Evolutionary conservation across 2,888 invertebrate genomes (phyloP).

Genomic region (Ceratothoa steindachneri): DNA sequence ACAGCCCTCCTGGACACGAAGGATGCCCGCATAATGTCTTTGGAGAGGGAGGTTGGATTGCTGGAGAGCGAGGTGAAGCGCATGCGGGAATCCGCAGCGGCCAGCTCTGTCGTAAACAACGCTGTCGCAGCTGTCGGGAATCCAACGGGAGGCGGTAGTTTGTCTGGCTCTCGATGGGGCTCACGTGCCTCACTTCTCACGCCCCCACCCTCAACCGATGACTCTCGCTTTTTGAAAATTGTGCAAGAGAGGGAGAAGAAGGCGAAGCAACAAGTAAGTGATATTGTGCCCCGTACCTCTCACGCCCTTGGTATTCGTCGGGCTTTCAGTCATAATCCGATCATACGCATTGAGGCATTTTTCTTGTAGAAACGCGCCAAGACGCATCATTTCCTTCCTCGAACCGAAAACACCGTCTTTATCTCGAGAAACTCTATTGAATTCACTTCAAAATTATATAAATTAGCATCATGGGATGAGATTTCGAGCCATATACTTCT

Average conservation of each 20-base stretch:
- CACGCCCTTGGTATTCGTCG: slow-evolving; percentile 13
- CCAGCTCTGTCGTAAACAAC: slow-evolving; percentile 10
- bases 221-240: slow-evolving; percentile 43
- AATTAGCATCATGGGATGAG: too few relatives aligned
- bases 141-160: slow-evolving; percentile 26
- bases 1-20: slow-evolving; percentile 58
- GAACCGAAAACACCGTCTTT: too few relatives aligned
- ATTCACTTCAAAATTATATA: too few relatives aligned
- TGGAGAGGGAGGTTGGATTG: slow-evolving; percentile 77
- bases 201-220: slow-evolving; percentile 37
- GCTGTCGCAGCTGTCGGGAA: slow-evolving; percentile 16
- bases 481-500: too few relatives aligned
- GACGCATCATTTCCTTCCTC: too few relatives aligned
- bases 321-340: neutral
- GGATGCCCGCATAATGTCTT: slow-evolving; percentile 78
- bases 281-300: neutral
- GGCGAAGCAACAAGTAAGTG: slow-evolving; percentile 47
- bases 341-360: too few relatives aligned
- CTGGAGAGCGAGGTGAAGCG: slow-evolving; percentile 72
- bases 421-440: too few relatives aligned
- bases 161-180: slow-evolving; percentile 43
- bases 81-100: slow-evolving; percentile 54
- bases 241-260: slow-evolving; percentile 46
- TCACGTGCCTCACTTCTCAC: slow-evolving; percentile 43
- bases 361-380: too few relatives aligned